Base-by-base conservation (phyloP, 2,113 vertebrate species). In the Pituophis catenifer region DNA sequence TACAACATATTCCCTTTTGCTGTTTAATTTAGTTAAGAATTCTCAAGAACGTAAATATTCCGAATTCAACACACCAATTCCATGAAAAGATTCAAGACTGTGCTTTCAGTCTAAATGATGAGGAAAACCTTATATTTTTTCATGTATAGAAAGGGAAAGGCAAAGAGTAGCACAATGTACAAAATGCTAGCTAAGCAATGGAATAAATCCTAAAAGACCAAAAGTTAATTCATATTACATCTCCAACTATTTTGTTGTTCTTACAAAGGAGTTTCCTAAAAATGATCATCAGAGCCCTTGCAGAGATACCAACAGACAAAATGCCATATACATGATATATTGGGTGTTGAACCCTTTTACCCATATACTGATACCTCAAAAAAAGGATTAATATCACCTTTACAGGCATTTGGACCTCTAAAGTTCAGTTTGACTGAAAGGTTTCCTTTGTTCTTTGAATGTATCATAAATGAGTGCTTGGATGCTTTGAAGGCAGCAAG, bases 371-470 rank as follows among this genome's bases (percentile, higher is more conserved):
- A 15, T 81, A 53, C n/a, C 52, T 38, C 26, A 65, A n/a, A 44
- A 55, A 75, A 92, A 92, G 58, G 24, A 89, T 48, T 92, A 65
- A 38, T 89, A 88, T 92, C 87, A 92, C 62, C 62, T 92, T 92
- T 70, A 88, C 62, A 89, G 50, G 44, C 86, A 89, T 81, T 89
- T 92, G 33, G 57, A 21, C 88, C 87, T 48, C 50, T 89, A 55
- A 89, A 92, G 59, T 89, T 57, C 38, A 55, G 17, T 48, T n/a
- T 57, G 91, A 89, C 55, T 70, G 53, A 89, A 81, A 57, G 53
- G 48, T 55, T 75, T 70, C 24, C 33, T 33, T 65, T 57, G 33
- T 81, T 57, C 53, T 89, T 92, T 89, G 8, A 81, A 26, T 58
- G 54, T 48, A 81, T 81, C 62, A 89, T 62, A 89, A 57, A 88